Evolutionary conservation across 2,113 vertebrate species (phyloP).

Genomic region (Dicerorhinus sumatrensis): DNA sequence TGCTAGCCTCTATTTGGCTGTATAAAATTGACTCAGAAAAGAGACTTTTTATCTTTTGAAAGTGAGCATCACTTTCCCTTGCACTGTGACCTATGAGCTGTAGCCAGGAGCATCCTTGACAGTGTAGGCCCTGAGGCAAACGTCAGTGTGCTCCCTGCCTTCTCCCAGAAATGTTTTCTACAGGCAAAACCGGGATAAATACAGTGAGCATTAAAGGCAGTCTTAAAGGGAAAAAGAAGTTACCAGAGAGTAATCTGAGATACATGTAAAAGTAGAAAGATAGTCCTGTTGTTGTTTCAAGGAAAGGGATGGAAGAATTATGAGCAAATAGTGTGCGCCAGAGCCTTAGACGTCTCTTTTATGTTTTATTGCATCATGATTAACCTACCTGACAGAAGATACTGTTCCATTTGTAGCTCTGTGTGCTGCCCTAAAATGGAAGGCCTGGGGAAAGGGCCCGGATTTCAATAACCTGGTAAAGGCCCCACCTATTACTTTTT

Average conservation of each 20-base stretch:
- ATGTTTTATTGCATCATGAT: not conserved
- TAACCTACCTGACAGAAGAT: not conserved
- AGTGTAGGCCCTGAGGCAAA: not conserved
- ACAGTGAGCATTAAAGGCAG: not conserved
- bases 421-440: not conserved
- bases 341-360: not conserved
- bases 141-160: rapidly evolving
- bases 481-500: too few species aligned
- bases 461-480: not conserved
- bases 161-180: not conserved
- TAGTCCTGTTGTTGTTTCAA: too few species aligned
- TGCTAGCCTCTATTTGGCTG: not conserved
- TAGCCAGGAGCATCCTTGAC: not conserved
- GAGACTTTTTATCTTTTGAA: not conserved
- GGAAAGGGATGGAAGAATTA: not conserved
- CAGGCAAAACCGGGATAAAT: not conserved
- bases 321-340: not conserved
- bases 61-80: not conserved
- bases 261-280: not conserved
- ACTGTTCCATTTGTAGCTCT: not conserved
- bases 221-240: not conserved
- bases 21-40: not conserved
- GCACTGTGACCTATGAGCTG: not conserved
- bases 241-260: not conserved
- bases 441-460: not conserved